Base-by-base conservation (phyloP, 2,888 invertebrate species). In the Hyposoter dolosus region DNA sequence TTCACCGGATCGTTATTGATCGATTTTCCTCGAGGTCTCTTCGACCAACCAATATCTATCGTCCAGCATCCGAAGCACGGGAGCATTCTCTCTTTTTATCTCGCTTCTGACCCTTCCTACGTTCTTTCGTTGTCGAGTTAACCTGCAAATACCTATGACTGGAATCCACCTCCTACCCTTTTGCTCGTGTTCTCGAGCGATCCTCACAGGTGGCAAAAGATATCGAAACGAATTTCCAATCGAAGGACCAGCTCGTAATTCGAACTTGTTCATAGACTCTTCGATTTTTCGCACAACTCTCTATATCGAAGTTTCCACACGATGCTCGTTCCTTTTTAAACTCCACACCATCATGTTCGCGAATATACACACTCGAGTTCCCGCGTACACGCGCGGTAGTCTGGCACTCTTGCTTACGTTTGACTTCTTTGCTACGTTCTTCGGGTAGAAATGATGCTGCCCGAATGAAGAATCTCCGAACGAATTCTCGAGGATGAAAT, bases 1-100 rank as follows among this genome's bases (percentile, higher is more conserved):
- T 77, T 71, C 65, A 65, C 45, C 23, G 85, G 85, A 86, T 86
- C 80, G 72, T 86, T 32, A 81, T 74, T 63, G 80, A 78, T 81
- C 68, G 81, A 74, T 68, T 83, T 77, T 60, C 74, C 74, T 12
- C 66, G 66, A 47, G 63, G 63, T 86, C 83, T 83, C 60, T 74
- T 74, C 63, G 81, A 60, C 86, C 86, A 68, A 28, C 81, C 72
- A 68, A 74, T 83, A 83, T 83, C 72, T 77, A 86, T 74, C 80
- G 63, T 77, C 81, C 68, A 60, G 60, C 15, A 72, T 60, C 63
- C 81, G 69, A 23, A 76, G 47, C 76, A 74, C 80, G 74, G 71
- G 83, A 76, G 83, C 86, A 86, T 86, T 47, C 83, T 80, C 66
- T 60, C 40, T 43, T 19, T 40, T 71, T 68, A 35, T 47, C 74